These are phyloP conservation scores for Apotomis betuletana DNA, from an alignment of 2,888 invertebrate species.

Conservation along the genomic window DNA sequence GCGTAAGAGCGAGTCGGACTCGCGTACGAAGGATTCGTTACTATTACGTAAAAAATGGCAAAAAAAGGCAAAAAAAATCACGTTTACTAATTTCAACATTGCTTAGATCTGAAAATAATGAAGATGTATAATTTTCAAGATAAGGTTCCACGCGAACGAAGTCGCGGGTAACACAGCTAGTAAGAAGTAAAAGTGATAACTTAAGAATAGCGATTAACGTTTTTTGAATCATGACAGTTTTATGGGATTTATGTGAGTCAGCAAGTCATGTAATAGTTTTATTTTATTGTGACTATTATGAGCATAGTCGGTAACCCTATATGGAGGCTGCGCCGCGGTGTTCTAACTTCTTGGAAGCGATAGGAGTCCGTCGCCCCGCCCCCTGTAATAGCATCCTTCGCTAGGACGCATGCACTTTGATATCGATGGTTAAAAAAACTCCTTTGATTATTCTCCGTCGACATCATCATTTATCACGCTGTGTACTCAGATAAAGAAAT, in stretches of 20 bases:
- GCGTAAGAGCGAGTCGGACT: too few relatives aligned
- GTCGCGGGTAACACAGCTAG: too few relatives aligned
- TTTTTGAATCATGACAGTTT: background rate
- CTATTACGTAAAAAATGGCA: too few relatives aligned
- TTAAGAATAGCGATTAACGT: background rate
- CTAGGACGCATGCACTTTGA: constrained; percentile 46
- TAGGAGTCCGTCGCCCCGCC: constrained; percentile 41
- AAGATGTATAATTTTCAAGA: too few relatives aligned
- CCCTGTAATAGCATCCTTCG: constrained; percentile 65
- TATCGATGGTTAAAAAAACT: constrained; percentile 35
- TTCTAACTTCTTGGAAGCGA: constrained; percentile 75
- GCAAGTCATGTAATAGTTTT: too few relatives aligned
- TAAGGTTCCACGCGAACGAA: too few relatives aligned
- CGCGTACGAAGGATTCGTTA: too few relatives aligned
- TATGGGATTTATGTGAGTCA: background rate
- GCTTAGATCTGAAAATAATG: too few relatives aligned
- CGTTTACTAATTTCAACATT: too few relatives aligned
- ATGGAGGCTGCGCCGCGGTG: constrained; percentile 66
- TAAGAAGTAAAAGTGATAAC: background rate
- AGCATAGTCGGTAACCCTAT: constrained; percentile 24
- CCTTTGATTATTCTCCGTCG: constrained; percentile 21
- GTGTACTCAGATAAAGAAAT: constrained; percentile 8
- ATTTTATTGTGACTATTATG: too few relatives aligned
- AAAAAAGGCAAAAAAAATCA: too few relatives aligned
- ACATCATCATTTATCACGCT: constrained; percentile 25